These are phyloP conservation scores for Puffinus mauretanicus DNA, from an alignment of 2,113 vertebrate genomes.

Conservation along the genomic window DNA sequence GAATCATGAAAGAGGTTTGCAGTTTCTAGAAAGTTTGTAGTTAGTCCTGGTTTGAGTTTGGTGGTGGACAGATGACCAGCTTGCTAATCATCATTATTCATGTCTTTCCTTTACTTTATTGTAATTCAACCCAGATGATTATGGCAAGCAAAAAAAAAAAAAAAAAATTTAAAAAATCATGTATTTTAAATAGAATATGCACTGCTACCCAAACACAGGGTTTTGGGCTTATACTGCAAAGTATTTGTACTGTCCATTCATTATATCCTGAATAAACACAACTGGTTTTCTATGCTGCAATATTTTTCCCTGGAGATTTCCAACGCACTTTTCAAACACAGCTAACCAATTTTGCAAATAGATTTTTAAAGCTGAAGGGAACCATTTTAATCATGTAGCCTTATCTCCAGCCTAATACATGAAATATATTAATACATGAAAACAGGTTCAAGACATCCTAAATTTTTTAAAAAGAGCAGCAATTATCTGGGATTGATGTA, in stretches of 20 bases:
- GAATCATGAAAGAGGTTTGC: not conserved
- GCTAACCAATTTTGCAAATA: not conserved
- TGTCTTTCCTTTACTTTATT: not conserved
- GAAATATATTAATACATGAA: not conserved
- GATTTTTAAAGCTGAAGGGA: not conserved
- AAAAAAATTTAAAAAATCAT: not conserved
- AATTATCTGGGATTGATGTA: slow-evolving; percentile 42
- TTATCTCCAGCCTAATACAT: not conserved
- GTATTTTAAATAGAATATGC: not conserved
- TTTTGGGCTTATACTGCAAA: not conserved
- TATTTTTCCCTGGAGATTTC: not conserved
- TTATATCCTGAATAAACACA: not conserved
- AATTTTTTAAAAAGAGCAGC: not conserved
- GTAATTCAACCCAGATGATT: not conserved
- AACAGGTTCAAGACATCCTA: not conserved
- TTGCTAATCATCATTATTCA: not conserved
- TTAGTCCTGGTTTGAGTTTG: not conserved
- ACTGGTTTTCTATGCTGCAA: not conserved
- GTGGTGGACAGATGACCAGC: not conserved
- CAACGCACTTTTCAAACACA: not conserved
- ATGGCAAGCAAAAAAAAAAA: not conserved
- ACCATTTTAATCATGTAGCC: not conserved
- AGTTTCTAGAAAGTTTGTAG: not conserved
- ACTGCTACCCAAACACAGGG: not conserved
- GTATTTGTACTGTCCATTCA: not conserved